Evolutionary conservation across 2,797 vertebrate genomes (phyloP).

Genomic region (Corythornis leucogaster): DNA sequence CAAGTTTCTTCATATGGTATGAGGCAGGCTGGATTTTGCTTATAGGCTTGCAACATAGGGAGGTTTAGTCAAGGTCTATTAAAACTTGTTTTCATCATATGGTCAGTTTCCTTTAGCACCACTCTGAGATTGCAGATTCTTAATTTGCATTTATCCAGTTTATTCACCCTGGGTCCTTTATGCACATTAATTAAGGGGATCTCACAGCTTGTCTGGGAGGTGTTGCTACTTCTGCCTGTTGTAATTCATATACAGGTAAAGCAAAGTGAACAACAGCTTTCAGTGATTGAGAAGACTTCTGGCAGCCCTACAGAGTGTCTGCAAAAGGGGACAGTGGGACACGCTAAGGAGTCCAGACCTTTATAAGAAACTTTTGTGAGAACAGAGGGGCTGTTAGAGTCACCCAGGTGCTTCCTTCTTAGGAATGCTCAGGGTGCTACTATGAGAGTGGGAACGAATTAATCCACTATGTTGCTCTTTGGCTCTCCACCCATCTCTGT

Average conservation of each 20-base stretch:
- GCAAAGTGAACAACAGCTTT: background rate
- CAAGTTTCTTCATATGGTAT: background rate
- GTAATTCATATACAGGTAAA: background rate
- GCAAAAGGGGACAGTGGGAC: background rate
- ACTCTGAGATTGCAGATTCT: background rate
- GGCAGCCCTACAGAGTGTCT: background rate
- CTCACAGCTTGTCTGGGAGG: background rate
- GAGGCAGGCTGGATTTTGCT: slow-evolving; percentile 27
- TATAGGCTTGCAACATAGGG: background rate
- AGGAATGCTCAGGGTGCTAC: background rate
- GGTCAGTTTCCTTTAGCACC: background rate
- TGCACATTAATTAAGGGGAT: background rate
- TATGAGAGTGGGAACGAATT: background rate
- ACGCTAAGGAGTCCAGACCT: background rate
- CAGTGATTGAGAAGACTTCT: background rate
- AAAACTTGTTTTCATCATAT: slow-evolving; percentile 27
- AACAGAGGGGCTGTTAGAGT: background rate
- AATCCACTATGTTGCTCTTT: background rate
- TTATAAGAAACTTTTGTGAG: background rate
- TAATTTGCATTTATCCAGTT: background rate
- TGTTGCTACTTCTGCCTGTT: background rate
- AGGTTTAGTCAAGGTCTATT: slow-evolving; percentile 34
- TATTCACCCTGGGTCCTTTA: background rate
- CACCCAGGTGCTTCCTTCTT: background rate
- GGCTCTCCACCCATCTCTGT: accelerated